Base-by-base conservation (phyloP, 1,140 invertebrate genomes). In the Camponotus floridanus region DNA sequence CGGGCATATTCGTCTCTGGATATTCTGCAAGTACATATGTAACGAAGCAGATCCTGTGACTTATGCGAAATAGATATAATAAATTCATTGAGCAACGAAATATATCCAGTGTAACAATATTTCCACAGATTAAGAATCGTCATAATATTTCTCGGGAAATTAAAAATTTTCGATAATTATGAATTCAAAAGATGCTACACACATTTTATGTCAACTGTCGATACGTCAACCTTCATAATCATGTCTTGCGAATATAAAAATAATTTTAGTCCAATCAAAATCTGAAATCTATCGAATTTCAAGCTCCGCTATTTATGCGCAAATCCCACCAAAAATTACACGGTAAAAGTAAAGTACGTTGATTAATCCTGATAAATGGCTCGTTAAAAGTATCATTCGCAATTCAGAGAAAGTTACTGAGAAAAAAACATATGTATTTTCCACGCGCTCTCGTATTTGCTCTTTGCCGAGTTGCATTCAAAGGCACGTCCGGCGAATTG, bases 71-170 rank as follows among this genome's bases (percentile, higher is more conserved):
- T 21, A 15, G 18, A 8, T 74, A 79, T 79, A 80, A 83, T 74
- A 73, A 73, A 81, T 81, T 81, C 36, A 71, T 61, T 15, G 26
- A 83, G n/a, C 18, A 36, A 62, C 18, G 39, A 62, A 74, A 74
- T 61, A 74, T 61, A 21, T 48, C 18, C 0, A n/a, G 11, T 21
- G 11, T 51, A 18, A 3, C 48, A 51, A 11, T 31, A 48, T 15
- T n/a, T 73, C 55, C 21, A 26, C 5, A 1, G 11, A 45, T 45
- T 21, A 21, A 61, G 59, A 42, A 59, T n/a, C 39, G 6, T 71
- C 21, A 15, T 18, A 45, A 74, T 73, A 18, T 18, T 18, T 51
- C n/a, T 48, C 39, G 2, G 11, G 6, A 2, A 62, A 48, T 73
- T 15, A 11, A 11, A 18, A 18, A 71, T 13, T 45, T 21, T 36